Evolutionary conservation across 2,888 invertebrate species (phyloP), one percentile per base, ranked within the genome.

Genomic region (Orgyia antiqua): DNA sequence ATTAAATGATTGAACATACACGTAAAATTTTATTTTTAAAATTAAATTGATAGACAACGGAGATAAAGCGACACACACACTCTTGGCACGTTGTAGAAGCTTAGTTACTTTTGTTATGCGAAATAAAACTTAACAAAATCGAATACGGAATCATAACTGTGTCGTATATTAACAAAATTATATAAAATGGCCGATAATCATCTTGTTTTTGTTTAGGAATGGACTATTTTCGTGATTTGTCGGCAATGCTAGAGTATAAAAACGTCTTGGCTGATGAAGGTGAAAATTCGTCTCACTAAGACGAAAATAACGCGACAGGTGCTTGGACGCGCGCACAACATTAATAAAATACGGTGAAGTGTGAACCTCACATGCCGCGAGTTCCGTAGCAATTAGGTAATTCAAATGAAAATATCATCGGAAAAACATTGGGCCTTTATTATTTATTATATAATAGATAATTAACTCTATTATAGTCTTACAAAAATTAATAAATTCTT

Each of bases 141-240:
- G n/a, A 63, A 61, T 58, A 48, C 39, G 62, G 58, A 61, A 51
- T 56, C 59, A 52, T 63, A 73, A 76, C 62, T 54, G 60, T 53
- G 53, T 61, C 75, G 57, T 83, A 77, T 56, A 71, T 83, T 76
- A 82, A 53, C 60, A 52, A 68, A 77, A 83, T 79, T 72, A 74
- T 68, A 72, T 65, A 44, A 64, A 82, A 83, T 73, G 62, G 70
- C 57, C 76, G 70, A 82, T 84, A 82, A 83, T 74, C 70, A 70
- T 68, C 73, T 77, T 80, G 83, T 82, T 77, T 74, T 75, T 77
- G 65, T 75, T 78, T 77, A 73, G 68, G 53, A 72, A 74, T 73
- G 57, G 71, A 60, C 78, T 67, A 75, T 83, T 76, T 59, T 51
- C 51, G 60, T 80, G 78, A 84, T 83, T 82, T 83, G 75, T 82